Base-by-base conservation (phyloP, 2,888 invertebrate species). In the Lacanobia wlatinum region DNA sequence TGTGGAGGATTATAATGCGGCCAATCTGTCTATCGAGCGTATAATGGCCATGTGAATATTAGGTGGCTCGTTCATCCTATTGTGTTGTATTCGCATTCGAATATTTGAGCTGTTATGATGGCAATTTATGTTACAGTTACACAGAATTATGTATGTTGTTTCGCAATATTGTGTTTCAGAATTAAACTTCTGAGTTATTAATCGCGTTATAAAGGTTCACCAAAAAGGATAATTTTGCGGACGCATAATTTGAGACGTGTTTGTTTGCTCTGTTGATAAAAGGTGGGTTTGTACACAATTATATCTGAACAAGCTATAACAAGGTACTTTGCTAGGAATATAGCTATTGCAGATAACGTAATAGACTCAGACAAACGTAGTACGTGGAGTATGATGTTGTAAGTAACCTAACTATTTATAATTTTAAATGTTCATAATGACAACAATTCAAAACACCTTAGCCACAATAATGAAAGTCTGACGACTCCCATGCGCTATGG, bases 221-320 rank as follows among this genome's bases (percentile, higher is more conserved):
- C 58, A 55, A 76, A 79, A 72, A 69, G 64, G 66, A 23, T 60
- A 70, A 79, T 80, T 77, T 77, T 70, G 77, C 52, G 65, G 73
- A 43, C 69, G 56, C 53, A 73, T 73, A 66, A 81, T 73, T 73
- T 72, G 53, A 61, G 56, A 43, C 64, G 61, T 80, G 66, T 76
- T 70, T 71, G 67, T 60, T 48, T 53, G 64, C 21, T 7, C 16
- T 63, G 50, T 38, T 75, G 50, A 66, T 66, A 72, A 67, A 77
- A 50, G 52, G 53, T 43, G 34, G 40, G 48, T 34, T 38, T 62
- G 23, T 64, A 50, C 23, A 50, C 18, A 71, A 55, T 53, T 9
- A 48, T 55, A 53, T 40, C 7, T 16, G 23, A 40, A 50, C 43
- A 34, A 53, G 52, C 14, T 63, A 10, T 50, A 55, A n/a, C 12